These are phyloP conservation scores for Theristicus caerulescens DNA, from an alignment of 2,113 vertebrate species.

Conservation along the genomic window DNA sequence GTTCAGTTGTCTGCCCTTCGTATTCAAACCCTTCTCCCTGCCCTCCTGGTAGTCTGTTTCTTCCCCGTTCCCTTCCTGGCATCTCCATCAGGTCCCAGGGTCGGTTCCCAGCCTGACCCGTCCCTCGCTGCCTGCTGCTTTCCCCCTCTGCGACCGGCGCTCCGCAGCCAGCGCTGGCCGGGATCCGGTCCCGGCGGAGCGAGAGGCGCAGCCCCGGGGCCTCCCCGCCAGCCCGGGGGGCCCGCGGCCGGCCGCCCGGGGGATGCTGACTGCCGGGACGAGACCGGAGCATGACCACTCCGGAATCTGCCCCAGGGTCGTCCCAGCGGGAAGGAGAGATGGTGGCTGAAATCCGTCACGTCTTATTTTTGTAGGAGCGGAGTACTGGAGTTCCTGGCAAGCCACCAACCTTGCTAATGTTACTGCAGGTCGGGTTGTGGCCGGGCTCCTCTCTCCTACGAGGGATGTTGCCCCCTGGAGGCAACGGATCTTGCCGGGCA, in stretches of 20 bases:
- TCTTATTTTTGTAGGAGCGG: background rate
- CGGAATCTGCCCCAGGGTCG: background rate
- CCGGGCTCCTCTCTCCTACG: background rate
- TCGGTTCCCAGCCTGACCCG: background rate
- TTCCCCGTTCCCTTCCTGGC: background rate
- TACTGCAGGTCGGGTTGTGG: background rate
- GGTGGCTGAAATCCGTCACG: background rate
- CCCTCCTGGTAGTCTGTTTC: background rate
- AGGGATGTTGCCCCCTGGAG: background rate
- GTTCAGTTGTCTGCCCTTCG: background rate
- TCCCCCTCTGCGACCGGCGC: rapidly evolving
- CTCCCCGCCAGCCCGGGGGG: background rate
- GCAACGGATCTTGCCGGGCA: background rate
- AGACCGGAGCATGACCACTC: background rate
- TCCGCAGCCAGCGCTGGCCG: background rate
- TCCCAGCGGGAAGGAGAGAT: background rate
- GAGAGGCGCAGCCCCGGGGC: background rate
- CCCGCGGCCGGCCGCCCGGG: too few relatives aligned
- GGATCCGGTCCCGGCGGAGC: background rate
- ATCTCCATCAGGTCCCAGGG: background rate
- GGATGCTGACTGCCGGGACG: background rate
- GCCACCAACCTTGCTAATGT: background rate
- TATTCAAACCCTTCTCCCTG: background rate
- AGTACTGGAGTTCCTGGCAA: background rate
- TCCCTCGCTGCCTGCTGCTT: too few relatives aligned